phyloP scores from a whole-genome alignment of 2,888 invertebrate species.

The Tanytarsus gracilentus region DNA sequence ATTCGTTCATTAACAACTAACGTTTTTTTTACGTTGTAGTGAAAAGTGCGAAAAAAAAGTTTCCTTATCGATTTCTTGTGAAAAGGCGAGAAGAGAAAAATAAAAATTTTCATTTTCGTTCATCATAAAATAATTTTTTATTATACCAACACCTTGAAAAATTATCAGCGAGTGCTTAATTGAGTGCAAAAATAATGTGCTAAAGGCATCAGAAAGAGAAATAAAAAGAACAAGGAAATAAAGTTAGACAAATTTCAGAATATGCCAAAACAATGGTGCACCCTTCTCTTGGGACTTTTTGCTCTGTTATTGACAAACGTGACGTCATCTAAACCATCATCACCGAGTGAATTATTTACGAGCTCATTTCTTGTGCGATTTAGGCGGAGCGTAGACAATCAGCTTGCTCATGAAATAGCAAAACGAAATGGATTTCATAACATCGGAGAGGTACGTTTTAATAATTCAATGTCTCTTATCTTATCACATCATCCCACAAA shows the following conservation, averaged over 20 bases:
- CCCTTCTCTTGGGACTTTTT: conserved; percentile 24
- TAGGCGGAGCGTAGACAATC: conserved; percentile 64
- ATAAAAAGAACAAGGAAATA: neutral
- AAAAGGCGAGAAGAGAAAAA: no score
- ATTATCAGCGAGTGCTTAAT: conserved; percentile 8
- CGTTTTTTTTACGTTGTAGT: no score
- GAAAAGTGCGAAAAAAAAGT: no score
- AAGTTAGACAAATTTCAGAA: neutral
- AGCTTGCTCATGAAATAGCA: conserved; percentile 74
- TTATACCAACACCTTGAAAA: neutral
- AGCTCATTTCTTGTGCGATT: conserved; percentile 92
- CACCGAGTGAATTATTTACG: conserved; percentile 67
- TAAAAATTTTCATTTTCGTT: no score
- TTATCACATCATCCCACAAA: conserved; percentile 7
- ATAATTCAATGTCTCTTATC: neutral
- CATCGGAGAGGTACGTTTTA: conserved; percentile 78
- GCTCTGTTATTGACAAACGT: conserved; percentile 1
- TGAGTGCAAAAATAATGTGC: neutral
- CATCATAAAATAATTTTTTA: no score
- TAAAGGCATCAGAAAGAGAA: neutral
- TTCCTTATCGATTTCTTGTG: no score
- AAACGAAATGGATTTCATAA: conserved; percentile 86
- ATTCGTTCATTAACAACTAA: no score
- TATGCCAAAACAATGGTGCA: conserved; percentile 24
- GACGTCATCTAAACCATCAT: conserved; percentile 19